Evolutionary conservation across 2,888 invertebrate genomes (phyloP), one percentile per base, ranked within the genome.

Genomic region (Diaperis boleti): DNA sequence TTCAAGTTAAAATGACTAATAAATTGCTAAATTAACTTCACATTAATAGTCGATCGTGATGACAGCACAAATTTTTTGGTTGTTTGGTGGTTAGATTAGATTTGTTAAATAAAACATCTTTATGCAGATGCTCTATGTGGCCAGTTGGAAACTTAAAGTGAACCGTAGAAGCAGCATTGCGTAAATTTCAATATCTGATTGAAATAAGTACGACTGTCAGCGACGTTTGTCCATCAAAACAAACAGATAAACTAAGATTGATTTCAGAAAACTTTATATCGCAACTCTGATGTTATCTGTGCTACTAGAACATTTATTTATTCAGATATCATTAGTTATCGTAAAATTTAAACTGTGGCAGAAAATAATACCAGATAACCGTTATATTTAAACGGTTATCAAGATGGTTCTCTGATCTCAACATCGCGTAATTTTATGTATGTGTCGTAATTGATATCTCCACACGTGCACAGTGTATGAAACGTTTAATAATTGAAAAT

Each of bases 161-260:
- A n/a, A n/a, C n/a, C n/a, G n/a, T n/a, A n/a, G n/a, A 14, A 11
- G 37, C 10, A 7, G 7, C 3, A 10, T 42, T 42, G 17, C 42
- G 26, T 15, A 26, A 26, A 29, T 8, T 11, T 26, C 7, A 26
- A 29, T 14, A 26, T 1, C 5, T 45, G 14, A 26, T 22, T 29
- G 1, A 45, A 31, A 29, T n/a, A n/a, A 29, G 31, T 47, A 20
- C 8, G 69, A 69, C n/a, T 67, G 60, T 68, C 68, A 70, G 69
- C 70, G 55, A 39, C 45, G 59, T 61, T 55, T 57, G 54, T 64
- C 66, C 68, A 69, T 70, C 67, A 68, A 68, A 69, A 65, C 60
- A 70, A 68, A 70, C 64, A 68, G 70, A 71, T 69, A 68, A 68
- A 55, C 68, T 44, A 59, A 70, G 69, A 71, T 69, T 71, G 69